Evolutionary conservation across 2,888 invertebrate species (phyloP), one percentile per base, ranked within the genome.

Genomic region (Cheilosia grossa): DNA sequence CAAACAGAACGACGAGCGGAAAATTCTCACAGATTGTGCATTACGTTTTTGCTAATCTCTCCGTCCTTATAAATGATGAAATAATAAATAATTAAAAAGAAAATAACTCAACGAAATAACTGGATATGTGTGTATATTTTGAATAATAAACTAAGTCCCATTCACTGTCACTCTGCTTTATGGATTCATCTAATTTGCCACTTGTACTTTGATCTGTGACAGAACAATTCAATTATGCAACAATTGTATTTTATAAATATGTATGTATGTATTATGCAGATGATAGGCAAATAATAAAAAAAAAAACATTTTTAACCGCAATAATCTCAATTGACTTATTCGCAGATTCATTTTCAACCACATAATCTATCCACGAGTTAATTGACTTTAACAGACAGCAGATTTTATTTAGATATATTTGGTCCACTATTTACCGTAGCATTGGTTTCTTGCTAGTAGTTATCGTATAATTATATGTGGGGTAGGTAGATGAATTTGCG

Each of bases 121-220:
- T n/a, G n/a, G n/a, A n/a, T n/a, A n/a, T n/a, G n/a, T n/a, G n/a
- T n/a, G n/a, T n/a, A n/a, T n/a, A n/a, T n/a, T n/a, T n/a, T n/a
- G n/a, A n/a, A 15, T 7, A 24, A n/a, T 42, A 10, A 44, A 44
- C 17, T 44, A 42, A 21, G 7, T 4, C 15, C 33, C 19, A 9
- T 58, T n/a, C n/a, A n/a, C n/a, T n/a, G n/a, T 70, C 37, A 24
- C 17, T 44, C 61, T 51, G 17, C 27, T 61, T 30, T 72, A 61
- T 61, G 4, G 37, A 15, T 53, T 72, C 15, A 49, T 70, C n/a
- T 49, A n/a, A 47, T 21, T 19, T 21, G 15, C 44, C 72, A 51
- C 51, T 59, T 73, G 72, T 53, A 61, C 72, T 73, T 53, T 73
- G 61, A 61, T 63, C 72, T 19, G 6, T 13, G 19, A 47, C 4